Evolutionary conservation across 2,797 vertebrate species (phyloP), one percentile per base, ranked within the genome.

Genomic region (Oryzias sinensis): DNA sequence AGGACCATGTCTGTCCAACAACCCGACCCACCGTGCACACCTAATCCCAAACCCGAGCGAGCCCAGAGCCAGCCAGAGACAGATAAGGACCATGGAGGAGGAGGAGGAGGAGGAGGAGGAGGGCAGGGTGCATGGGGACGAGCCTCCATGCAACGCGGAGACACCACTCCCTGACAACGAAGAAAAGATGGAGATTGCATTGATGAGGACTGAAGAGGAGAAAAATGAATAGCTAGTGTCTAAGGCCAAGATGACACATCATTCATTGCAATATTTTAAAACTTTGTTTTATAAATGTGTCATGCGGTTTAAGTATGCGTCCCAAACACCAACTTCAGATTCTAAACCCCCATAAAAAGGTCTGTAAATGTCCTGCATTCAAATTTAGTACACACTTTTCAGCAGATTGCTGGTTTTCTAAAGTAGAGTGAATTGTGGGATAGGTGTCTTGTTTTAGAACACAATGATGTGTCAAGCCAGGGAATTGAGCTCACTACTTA

Each of bases 1-100:
- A 87, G 97, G 81, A 96, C 97, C 78, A 94, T 98, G 95, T 98
- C 96, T 0, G 97, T 99, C 20, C 97, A 98, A 83, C 97, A 99
- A 68, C 95, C 97, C 0, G 96, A 98, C 70, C 96, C 97, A 0
- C 97, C 96, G 0, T 91, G 92, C 52, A 76, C 86, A 0, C 67
- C 88, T 66, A 95, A 94, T 82, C 97, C 95, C 67, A 98, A 98
- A 81, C 97, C 97, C 0, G 97, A 99, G 87, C 91, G 97, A 29
- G 97, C 97, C 27, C 97, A 99, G 90, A 99, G 97, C 88, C 97
- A 99, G 82, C 97, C 97, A 0, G 97, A 99, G 79, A 95, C 96
- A 0, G 96, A 98, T 83, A 97, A 98, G 77, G 97, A 98, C 84
- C 94, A 92, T 0, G 92, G 93, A 22, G 87, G 80, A 2, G 85